Evolutionary conservation across 2,113 vertebrate species (phyloP), one percentile per base, ranked within the genome.

Genomic region (Thalassarche chlororhynchos): DNA sequence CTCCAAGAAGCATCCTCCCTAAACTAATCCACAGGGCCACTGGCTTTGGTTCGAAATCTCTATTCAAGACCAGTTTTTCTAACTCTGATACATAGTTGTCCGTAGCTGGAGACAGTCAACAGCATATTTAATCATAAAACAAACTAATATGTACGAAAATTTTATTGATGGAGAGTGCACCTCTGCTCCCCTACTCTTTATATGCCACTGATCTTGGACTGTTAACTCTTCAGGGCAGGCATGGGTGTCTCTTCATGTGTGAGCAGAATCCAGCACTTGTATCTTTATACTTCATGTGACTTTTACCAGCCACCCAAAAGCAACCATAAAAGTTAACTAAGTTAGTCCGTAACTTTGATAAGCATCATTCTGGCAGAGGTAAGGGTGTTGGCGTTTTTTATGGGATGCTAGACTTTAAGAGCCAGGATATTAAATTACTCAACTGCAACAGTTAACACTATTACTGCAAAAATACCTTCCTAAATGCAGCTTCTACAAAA

Each of bases 401-500:
- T 6, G 29, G 60, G 40, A 52, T 83, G 34, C 44, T 21, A 87
- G 66, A 85, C 15, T 84, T 71, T 34, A 80, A 76, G 31, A 75
- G 12, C 18, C 32, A 34, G 34, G 40, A 84, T 71, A 94, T 32
- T 84, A 64, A 97, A 72, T 40, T 89, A 95, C 68, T 84, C 85
- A 79, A 5, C 7, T 61, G 84, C 69, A 87, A 92, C 51, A 83
- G 89, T 76, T 82, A 82, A 83, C 68, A 64, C 51, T 86, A 62
- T 34, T 47, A 51, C 79, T 87, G 55, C 61, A 96, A 96, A 79
- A 92, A 51, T 29, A 79, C 26, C 46, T 49, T 71, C 40, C 89
- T 55, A 90, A 90, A 46, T 5, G 21, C 75, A 95, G 94, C 84
- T 96, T 80, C 94, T 70, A 70, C 77, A 44, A n/a, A 95, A 55